Conservation (phyloP, 2,113 vertebrate genomes). For the Micromys minutus region DNA sequence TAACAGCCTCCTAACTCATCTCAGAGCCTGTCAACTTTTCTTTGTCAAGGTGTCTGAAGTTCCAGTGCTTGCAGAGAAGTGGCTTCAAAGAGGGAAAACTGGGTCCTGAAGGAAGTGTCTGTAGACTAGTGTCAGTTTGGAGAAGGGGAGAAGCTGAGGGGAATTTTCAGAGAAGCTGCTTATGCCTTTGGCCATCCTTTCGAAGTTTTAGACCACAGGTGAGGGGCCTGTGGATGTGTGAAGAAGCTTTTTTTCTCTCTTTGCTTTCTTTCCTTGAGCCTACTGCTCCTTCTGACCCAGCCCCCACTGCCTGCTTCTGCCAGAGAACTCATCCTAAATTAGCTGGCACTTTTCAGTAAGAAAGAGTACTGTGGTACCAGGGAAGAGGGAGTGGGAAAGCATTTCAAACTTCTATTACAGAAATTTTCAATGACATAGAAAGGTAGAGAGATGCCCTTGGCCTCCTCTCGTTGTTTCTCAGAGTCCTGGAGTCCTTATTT, state of each 20-base stretch:
- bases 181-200: background rate
- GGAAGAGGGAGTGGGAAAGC: background rate
- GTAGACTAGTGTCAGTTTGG: background rate
- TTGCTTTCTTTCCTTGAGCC: background rate
- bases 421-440: background rate
- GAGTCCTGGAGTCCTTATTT: conserved; percentile 11
- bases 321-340: background rate
- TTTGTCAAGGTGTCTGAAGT: background rate
- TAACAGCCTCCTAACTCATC: background rate
- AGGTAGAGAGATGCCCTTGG: background rate
- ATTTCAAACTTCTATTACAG: conserved; percentile 8
- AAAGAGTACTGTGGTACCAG: background rate
- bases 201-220: conserved; percentile 59
- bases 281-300: background rate
- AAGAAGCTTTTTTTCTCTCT: background rate
- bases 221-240: background rate
- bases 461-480: background rate
- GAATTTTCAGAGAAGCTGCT: background rate
- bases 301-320: background rate
- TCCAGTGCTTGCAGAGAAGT: background rate
- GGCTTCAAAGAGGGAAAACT: background rate
- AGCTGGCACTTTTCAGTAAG: background rate
- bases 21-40: conserved; percentile 62
- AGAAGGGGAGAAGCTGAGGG: background rate
- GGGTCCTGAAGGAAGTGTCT: background rate